These are phyloP conservation scores for Monomorium pharaonis DNA, from an alignment of 1,140 invertebrate species.

Conservation along the genomic window DNA sequence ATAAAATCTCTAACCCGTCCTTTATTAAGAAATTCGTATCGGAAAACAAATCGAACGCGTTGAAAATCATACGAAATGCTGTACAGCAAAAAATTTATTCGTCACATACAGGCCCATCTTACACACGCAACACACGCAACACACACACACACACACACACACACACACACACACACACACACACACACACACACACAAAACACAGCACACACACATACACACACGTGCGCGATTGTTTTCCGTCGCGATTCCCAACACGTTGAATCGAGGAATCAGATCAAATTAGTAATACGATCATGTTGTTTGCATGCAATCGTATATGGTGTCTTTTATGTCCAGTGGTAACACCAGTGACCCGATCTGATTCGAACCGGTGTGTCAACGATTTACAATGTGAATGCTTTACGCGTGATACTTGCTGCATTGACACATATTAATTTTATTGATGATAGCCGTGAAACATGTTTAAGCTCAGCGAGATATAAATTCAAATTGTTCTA, in stretches of 20 bases:
- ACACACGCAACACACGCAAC: neutral
- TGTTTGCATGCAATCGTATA: conserved; percentile 35
- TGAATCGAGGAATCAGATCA: conserved; percentile 3
- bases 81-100: neutral
- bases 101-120: neutral
- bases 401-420: conserved; percentile 20
- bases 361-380: neutral
- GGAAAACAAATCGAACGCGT: conserved; percentile 65
- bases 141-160: too few relatives aligned
- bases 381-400: neutral
- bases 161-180: neutral
- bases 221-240: conserved; percentile 14
- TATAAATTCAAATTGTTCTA: neutral
- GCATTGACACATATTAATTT: neutral
- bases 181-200: neutral
- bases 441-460: neutral
- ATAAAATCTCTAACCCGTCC: conserved; percentile 78
- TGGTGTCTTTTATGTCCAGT: neutral
- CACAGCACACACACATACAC: neutral
- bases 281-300: conserved; percentile 11
- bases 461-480: neutral
- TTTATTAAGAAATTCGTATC: conserved; percentile 65
- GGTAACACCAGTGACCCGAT: neutral
- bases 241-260: conserved; percentile 35
- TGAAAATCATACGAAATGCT: conserved; percentile 8